A percentile compares a stretch with the other conserved stretches of the same genome.
Conservation (phyloP, 2,797 vertebrate genomes). For the Thamnophis elegans region DNA sequence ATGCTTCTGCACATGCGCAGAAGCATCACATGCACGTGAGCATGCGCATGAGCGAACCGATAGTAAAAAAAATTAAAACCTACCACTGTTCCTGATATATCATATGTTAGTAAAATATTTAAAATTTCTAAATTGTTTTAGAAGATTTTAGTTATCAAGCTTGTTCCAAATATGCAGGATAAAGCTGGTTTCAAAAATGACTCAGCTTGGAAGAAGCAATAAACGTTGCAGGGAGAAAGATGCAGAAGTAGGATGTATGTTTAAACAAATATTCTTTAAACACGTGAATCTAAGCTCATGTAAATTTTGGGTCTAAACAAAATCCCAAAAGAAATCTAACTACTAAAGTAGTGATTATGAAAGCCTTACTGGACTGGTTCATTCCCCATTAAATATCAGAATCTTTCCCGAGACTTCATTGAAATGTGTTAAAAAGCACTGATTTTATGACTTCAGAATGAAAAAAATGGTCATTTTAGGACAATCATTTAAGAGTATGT, state of each 20-base stretch:
- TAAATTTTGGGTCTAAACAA: neutral
- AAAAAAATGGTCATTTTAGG: neutral
- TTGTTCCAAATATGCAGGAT: neutral
- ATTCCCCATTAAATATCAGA: neutral
- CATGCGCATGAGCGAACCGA: no score
- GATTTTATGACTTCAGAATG: neutral
- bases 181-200: neutral
- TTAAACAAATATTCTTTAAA: neutral
- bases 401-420: neutral
- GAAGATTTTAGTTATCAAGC: neutral
- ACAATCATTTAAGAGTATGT: neutral
- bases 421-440: neutral
- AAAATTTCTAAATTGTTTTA: neutral
- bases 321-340: neutral
- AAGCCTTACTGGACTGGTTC: neutral
- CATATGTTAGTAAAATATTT: neutral
- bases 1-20: no score
- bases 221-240: neutral
- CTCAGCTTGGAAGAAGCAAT: neutral
- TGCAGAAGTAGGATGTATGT: neutral
- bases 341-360: neutral
- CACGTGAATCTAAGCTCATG: neutral
- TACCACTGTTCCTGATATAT: no score
- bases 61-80: no score
- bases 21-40: no score